Evolutionary conservation across 2,888 invertebrate species (phyloP).

Genomic region (Choristoneura rosaceana): DNA sequence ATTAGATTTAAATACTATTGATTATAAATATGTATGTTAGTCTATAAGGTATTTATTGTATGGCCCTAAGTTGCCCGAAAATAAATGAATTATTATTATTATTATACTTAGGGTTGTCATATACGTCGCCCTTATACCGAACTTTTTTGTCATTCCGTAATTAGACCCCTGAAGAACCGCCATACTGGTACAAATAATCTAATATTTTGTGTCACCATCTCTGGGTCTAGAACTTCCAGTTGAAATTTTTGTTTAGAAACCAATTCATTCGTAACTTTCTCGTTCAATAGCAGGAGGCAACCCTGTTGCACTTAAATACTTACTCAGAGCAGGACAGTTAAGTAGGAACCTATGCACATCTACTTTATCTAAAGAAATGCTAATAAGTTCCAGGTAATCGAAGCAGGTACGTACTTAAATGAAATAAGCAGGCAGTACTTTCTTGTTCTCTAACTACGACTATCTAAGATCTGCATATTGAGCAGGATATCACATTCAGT

Average conservation of each 20-base stretch:
- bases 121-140: too few relatives aligned
- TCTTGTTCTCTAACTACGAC: slow-evolving; percentile 6
- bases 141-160: too few relatives aligned
- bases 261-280: not conserved
- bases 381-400: not conserved
- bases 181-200: too few relatives aligned
- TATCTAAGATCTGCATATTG: slow-evolving; percentile 41
- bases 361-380: not conserved
- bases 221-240: too few relatives aligned
- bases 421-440: not conserved
- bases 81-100: too few relatives aligned
- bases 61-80: too few relatives aligned
- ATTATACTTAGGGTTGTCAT: too few relatives aligned
- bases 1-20: too few relatives aligned
- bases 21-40: too few relatives aligned
- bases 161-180: too few relatives aligned
- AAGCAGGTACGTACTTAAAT: not conserved
- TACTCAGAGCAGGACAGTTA: not conserved
- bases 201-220: too few relatives aligned
- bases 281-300: not conserved
- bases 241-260: not conserved
- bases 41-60: too few relatives aligned
- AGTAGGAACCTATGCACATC: not conserved
- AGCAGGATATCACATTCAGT: slow-evolving; percentile 47
- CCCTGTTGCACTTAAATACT: not conserved